Evolutionary conservation across 2,888 invertebrate genomes (phyloP), one percentile per base, ranked within the genome.

Genomic region (Xestoiulus laeticollis): DNA sequence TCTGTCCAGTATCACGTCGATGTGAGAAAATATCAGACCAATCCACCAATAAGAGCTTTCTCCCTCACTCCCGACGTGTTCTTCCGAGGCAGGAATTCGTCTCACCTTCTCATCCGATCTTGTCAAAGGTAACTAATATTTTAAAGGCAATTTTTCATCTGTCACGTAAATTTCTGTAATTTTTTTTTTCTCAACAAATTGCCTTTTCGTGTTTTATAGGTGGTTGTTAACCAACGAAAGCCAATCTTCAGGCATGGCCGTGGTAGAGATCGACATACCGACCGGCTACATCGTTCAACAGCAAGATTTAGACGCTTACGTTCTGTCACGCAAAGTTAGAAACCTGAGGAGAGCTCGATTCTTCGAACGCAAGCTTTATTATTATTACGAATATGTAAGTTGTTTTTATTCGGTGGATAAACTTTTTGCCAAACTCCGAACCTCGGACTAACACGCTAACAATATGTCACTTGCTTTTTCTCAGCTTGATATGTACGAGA

Each of bases 381-480:
- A 98, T 93, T 98, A 98, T 92, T 98, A 99, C 92, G 96, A 97
- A 92, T 97, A 96, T 92, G 97, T 97, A 93, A 95, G 96, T 94
- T 38, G 33, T 88, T 86, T 88, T 10, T 3, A 22, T 1, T 22
- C n/a, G n/a, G n/a, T n/a, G n/a, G n/a, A n/a, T n/a, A n/a, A n/a
- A n/a, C n/a, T n/a, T n/a, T n/a, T n/a, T n/a, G n/a, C n/a, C n/a
- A n/a, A n/a, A n/a, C n/a, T n/a, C n/a, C n/a, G n/a, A n/a, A n/a
- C n/a, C n/a, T n/a, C n/a, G n/a, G n/a, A n/a, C n/a, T n/a, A n/a
- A n/a, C n/a, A n/a, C n/a, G n/a, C n/a, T n/a, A n/a, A n/a, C n/a
- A n/a, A n/a, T n/a, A n/a, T n/a, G n/a, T n/a, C n/a, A n/a, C 48
- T 6, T 85, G 16, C 8, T 86, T 90, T 83, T 90, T 89, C 89